Evolutionary conservation across 1,140 invertebrate species (phyloP), one percentile per base, ranked within the genome.

Genomic region (Caenorhabditis remanei): DNA sequence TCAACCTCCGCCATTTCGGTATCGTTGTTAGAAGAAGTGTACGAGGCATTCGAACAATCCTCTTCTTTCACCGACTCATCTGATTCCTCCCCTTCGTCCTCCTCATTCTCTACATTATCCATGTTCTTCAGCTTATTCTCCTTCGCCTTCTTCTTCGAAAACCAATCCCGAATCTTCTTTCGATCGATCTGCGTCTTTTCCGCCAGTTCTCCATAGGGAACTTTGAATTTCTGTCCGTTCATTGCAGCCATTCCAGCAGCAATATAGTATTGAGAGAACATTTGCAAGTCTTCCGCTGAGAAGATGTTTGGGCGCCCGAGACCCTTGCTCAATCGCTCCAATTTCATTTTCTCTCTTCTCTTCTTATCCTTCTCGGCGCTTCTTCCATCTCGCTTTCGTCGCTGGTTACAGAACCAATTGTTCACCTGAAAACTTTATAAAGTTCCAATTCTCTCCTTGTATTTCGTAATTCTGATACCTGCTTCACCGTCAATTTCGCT

Each of bases 121-220:
- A 7, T 67, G 5, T 75, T 75, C 43, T 75, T n/a, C 41, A 75
- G n/a, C n/a, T 32, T 43, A n/a, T n/a, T 79, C 19, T 43, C 71
- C 9, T 40, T 48, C 4, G 9, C 7, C 24, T 79, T 79, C 11
- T 46, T 14, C 24, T 79, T 79, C n/a, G 71, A 50, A 24, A 79
- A 79, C 71, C 71, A 79, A 53, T 79, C 71, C 4, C 71, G 46
- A 53, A 79, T 79, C 71, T 79, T 79, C 14, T 79, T 79, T n/a
- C 71, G 50, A 8, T 79, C 40, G 19, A 53, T 48, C 11, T 46
- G 21, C 8, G 71, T 79, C 24, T 79, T 48, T 19, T 53, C 71
- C 11, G 24, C 71, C 6, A 79, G 19, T 6, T 46, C 40, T 13
- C n/a, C 46, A 79, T 79, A 79, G 24, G 71, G 71, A 24, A 79